Conservation (phyloP, 1,140 invertebrate genomes). For the Proales similis region DNA sequence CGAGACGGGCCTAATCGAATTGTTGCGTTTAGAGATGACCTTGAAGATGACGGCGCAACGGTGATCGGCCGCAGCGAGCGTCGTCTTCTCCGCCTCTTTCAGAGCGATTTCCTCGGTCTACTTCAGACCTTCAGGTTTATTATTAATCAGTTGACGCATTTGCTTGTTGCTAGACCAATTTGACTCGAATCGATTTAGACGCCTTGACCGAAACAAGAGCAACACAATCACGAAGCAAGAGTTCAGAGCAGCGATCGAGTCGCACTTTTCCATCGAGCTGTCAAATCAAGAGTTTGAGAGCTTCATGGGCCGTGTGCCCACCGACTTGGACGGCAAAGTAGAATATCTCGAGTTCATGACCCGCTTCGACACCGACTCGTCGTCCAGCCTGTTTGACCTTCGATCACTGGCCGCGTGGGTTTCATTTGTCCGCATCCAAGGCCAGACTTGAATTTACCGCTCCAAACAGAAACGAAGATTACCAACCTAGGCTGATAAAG, state of each 20-base stretch:
- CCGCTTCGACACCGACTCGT: constrained; percentile 51
- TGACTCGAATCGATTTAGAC: constrained; percentile 40
- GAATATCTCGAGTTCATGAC: constrained; percentile 51
- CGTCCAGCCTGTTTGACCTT: constrained; percentile 31
- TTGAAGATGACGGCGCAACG: constrained; percentile 12
- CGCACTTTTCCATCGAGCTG: constrained; percentile 46
- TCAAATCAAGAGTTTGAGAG: constrained; percentile 46
- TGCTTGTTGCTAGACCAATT: neutral
- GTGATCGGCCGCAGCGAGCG: constrained; percentile 41
- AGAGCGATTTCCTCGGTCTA: constrained; percentile 51
- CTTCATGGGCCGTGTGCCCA: constrained; percentile 47
- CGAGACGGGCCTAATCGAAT: constrained; percentile 41
- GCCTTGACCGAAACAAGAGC: constrained; percentile 46
- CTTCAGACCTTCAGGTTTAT: constrained; percentile 52
- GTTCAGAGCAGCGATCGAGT: constrained; percentile 51
- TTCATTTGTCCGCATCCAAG: neutral
- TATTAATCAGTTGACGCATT: neutral
- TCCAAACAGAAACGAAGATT: constrained; percentile 2
- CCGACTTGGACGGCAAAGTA: constrained; percentile 48
- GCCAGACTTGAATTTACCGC: constrained; percentile 6
- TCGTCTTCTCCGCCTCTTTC: constrained; percentile 51
- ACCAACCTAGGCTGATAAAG: too few species aligned
- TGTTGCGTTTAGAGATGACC: constrained; percentile 27
- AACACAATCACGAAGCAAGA: constrained; percentile 49
- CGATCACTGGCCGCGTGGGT: constrained; percentile 11